Evolutionary conservation across 2,797 vertebrate species (phyloP).

Genomic region (Salmo trutta): DNA sequence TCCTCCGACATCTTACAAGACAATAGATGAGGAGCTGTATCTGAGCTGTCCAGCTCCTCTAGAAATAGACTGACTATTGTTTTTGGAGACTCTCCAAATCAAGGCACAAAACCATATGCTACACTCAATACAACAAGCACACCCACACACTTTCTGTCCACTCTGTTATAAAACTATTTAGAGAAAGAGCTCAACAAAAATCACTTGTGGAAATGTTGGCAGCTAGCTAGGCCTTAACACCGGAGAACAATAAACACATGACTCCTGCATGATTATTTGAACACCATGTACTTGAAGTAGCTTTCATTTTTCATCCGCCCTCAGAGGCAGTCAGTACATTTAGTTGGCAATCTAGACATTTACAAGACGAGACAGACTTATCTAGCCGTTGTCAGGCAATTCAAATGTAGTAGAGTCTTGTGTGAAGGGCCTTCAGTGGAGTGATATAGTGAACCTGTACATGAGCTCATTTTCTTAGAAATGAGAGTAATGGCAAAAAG

Average conservation of each 20-base stretch:
- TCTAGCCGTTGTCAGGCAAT: neutral
- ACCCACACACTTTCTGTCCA: neutral
- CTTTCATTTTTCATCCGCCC: too few relatives aligned
- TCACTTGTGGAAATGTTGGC: neutral
- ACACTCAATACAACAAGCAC: neutral
- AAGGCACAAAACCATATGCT: slow-evolving; percentile 13
- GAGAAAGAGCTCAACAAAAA: neutral
- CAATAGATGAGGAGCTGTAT: neutral
- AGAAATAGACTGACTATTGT: slow-evolving; percentile 9
- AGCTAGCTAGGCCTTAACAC: neutral
- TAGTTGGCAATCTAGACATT: too few relatives aligned
- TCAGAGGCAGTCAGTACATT: too few relatives aligned
- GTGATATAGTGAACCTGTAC: neutral
- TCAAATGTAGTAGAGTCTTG: neutral
- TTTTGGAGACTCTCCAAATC: slow-evolving; percentile 18
- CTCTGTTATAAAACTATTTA: slow-evolving; percentile 1
- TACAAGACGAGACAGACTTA: neutral
- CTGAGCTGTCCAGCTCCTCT: neutral
- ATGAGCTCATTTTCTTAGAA: neutral
- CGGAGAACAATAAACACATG: too few relatives aligned
- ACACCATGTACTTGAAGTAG: neutral
- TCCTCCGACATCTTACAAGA: neutral
- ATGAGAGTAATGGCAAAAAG: neutral
- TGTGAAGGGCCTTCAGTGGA: neutral
- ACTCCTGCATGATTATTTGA: neutral